These are phyloP conservation scores for Siniperca chuatsi DNA, from an alignment of 2,113 vertebrate species.

Conservation along the genomic window DNA sequence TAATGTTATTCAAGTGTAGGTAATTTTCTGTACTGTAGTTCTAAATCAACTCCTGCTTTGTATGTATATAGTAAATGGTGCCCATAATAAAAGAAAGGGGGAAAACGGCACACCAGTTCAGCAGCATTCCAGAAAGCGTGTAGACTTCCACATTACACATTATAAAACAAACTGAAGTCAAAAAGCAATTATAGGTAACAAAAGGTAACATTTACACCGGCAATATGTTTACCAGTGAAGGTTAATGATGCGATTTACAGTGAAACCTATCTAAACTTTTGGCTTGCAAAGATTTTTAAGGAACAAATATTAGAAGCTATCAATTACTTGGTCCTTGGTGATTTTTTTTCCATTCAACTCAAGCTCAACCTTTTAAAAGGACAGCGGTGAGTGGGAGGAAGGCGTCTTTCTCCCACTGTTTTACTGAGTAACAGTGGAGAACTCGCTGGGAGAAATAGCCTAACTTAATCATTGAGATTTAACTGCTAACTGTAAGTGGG, in stretches of 20 bases:
- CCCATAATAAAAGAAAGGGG: neutral
- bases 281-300: slow-evolving; percentile 16
- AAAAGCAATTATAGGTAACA: slow-evolving; percentile 4
- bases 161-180: neutral
- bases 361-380: too few relatives aligned
- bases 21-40: slow-evolving; percentile 1
- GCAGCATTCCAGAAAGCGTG: neutral
- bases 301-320: slow-evolving; percentile 18
- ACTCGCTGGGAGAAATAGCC: too few relatives aligned
- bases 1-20: slow-evolving; percentile 20
- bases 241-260: slow-evolving; percentile 7
- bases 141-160: neutral
- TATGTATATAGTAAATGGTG: neutral
- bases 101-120: neutral
- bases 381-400: too few relatives aligned
- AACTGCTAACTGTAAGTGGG: too few relatives aligned
- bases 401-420: too few relatives aligned
- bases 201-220: neutral
- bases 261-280: neutral
- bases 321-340: neutral
- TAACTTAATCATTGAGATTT: too few relatives aligned
- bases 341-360: too few relatives aligned
- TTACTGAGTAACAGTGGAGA: too few relatives aligned
- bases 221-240: neutral
- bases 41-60: neutral